Evolutionary conservation across 2,888 invertebrate species (phyloP), one percentile per base, ranked within the genome.

Genomic region (Lycia hirtaria): DNA sequence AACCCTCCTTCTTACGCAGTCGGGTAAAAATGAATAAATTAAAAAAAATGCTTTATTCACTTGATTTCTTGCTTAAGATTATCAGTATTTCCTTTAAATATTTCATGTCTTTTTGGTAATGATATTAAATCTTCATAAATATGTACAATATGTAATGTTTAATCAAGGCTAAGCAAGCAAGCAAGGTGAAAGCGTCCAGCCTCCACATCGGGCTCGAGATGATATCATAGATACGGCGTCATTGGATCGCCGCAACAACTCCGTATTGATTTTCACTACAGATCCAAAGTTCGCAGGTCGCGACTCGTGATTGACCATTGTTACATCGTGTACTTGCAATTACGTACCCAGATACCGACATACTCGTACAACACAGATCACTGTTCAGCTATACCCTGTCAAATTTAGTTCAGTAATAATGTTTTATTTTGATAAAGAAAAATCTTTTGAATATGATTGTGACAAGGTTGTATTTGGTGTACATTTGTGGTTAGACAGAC

Each of bases 221-320:
- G 10, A 19, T 32, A 50, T 41, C 50, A 10, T 14, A 2, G n/a
- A 24, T 24, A 10, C 15, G 12, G 44, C 19, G n/a, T 44, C 12
- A 33, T 45, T 19, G 43, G 17, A 14, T 4, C 15, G 22, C 38
- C 3, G 40, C 7, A 20, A 2, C 7, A 9, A 14, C 14, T 33
- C n/a, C 24, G 24, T 41, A 15, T 4, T 15, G 24, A 35, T 19
- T 14, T 26, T 15, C 41, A 14, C 14, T 41, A 5, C 24, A 10
- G 10, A 15, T 4, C 26, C 9, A 4, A 38, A 64, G 77, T 67
- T 68, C 70, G 65, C 68, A 69, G 76, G 70, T 75, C 70, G 60
- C 56, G 56, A 54, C 53, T 62, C 56, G 62, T 76, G 71, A 77
- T 72, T 68, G 70, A 60, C 71, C 67, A 76, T 78, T 77, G 77